These are phyloP conservation scores for Eristalis intricaria DNA, from an alignment of 2,888 invertebrate genomes.

Conservation along the genomic window DNA sequence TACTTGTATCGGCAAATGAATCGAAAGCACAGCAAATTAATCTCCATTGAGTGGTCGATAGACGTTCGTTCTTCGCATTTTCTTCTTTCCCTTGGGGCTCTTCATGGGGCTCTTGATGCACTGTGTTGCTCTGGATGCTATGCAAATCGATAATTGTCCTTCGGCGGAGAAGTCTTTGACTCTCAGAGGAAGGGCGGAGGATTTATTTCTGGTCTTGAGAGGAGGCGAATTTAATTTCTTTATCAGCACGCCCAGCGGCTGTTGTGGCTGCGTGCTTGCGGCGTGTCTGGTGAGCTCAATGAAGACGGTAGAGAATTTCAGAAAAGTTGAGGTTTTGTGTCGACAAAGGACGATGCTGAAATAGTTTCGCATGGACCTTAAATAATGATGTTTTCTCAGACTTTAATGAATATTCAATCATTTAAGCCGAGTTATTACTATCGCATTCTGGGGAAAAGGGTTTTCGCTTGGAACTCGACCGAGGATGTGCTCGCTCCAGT, in stretches of 20 bases:
- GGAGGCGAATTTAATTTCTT: background rate
- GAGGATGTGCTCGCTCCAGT: too few species aligned
- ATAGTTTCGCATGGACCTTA: background rate
- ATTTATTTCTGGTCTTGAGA: background rate
- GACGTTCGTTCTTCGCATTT: background rate
- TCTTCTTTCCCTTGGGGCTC: background rate
- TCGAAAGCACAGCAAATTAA: slow-evolving; percentile 17
- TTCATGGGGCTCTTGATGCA: background rate
- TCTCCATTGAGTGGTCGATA: slow-evolving; percentile 7
- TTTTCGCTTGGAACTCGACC: too few species aligned
- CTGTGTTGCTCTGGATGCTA: background rate
- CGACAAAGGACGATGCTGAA: background rate
- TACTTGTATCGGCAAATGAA: background rate
- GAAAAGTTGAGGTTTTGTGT: background rate
- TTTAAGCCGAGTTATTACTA: background rate
- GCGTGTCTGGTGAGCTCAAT: background rate
- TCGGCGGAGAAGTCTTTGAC: slow-evolving; percentile 5
- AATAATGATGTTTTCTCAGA: too few species aligned
- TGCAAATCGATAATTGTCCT: slow-evolving; percentile 25
- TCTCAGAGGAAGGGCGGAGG: background rate
- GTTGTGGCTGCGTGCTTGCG: background rate
- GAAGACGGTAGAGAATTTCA: background rate
- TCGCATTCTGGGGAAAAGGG: too few species aligned
- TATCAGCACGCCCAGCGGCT: background rate
- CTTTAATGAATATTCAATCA: background rate